These are phyloP conservation scores for Xenopus borealis DNA, from an alignment of 2,113 vertebrate species.

Conservation along the genomic window DNA sequence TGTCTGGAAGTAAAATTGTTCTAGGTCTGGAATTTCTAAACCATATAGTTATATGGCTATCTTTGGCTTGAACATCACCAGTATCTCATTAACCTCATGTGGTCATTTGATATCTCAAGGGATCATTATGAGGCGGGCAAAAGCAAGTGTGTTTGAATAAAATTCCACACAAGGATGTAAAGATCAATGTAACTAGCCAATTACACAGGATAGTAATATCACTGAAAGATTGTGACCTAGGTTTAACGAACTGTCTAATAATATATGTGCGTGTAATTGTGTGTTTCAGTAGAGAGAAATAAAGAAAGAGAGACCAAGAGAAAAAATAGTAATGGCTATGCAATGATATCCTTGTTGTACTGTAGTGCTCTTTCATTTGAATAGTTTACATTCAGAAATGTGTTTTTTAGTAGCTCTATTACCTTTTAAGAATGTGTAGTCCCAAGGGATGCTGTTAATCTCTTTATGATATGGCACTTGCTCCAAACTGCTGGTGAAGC, in stretches of 20 bases:
- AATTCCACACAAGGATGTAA: conserved; percentile 18
- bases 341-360: too few relatives aligned
- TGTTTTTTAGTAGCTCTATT: too few relatives aligned
- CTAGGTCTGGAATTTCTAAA: background rate
- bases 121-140: conserved; percentile 26
- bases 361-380: too few relatives aligned
- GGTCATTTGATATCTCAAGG: conserved; percentile 26
- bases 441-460: too few relatives aligned
- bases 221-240: background rate
- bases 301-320: too few relatives aligned
- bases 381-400: too few relatives aligned
- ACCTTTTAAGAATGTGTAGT: too few relatives aligned
- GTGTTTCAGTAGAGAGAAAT: background rate
- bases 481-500: too few relatives aligned
- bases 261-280: background rate
- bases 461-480: too few relatives aligned
- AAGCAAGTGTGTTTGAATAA: conserved; percentile 3
- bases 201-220: conserved; percentile 26
- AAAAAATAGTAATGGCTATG: too few relatives aligned
- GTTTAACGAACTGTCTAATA: background rate
- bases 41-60: conserved; percentile 12
- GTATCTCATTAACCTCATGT: conserved; percentile 22
- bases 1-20: too few relatives aligned
- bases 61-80: conserved; percentile 22
- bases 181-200: conserved; percentile 39